phyloP scores from a whole-genome alignment of 2,797 vertebrate species.

The Simalia tracyae region DNA sequence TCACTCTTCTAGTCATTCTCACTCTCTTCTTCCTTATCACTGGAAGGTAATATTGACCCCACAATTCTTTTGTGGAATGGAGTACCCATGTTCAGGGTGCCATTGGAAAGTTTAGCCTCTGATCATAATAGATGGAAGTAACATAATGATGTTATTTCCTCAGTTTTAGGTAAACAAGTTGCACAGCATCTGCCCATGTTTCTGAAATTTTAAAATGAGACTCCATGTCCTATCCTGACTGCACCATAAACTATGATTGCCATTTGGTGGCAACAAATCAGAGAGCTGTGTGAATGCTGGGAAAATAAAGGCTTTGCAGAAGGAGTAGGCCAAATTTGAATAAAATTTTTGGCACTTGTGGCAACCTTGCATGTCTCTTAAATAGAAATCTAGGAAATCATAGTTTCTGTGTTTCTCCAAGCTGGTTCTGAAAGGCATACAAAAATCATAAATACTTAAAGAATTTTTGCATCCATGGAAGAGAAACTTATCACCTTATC shows the following conservation, averaged over 20 bases:
- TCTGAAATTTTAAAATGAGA: background rate
- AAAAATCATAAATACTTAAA: background rate
- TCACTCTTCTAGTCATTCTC: constrained; percentile 93
- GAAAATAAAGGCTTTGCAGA: background rate
- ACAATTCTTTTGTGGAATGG: background rate
- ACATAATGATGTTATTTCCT: background rate
- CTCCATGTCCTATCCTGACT: background rate
- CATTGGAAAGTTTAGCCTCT: background rate
- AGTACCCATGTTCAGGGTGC: background rate
- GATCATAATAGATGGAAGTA: background rate
- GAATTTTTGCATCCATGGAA: background rate
- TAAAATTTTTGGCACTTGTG: background rate
- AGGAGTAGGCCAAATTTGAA: background rate
- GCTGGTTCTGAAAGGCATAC: background rate
- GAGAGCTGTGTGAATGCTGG: background rate
- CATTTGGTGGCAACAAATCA: background rate
- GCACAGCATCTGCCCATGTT: background rate
- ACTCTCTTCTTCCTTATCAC: constrained; percentile 96
- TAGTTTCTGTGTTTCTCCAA: background rate
- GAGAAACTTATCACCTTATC: background rate
- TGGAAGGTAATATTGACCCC: constrained; percentile 74
- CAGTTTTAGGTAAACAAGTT: background rate
- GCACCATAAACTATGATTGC: background rate
- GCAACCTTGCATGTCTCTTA: background rate
- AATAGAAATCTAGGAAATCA: background rate